Conservation (phyloP, 2,113 vertebrate species). For the Dunckerocampus dactyliophorus region DNA sequence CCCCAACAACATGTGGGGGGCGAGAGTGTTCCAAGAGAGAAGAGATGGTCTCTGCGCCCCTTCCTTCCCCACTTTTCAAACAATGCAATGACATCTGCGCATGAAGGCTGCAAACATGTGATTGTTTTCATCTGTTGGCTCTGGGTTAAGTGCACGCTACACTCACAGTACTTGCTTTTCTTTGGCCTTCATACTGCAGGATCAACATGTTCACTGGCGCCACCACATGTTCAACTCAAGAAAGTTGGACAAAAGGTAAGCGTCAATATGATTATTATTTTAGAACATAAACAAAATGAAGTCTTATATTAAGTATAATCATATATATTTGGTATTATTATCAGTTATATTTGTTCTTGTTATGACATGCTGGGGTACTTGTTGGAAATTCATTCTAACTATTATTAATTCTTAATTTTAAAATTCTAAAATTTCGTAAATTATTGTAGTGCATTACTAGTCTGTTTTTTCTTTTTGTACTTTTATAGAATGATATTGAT, state of each 20-base stretch:
- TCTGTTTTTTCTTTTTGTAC: too few relatives aligned
- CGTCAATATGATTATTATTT: too few relatives aligned
- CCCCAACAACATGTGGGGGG: slow-evolving; percentile 20
- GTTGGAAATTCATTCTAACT: too few relatives aligned
- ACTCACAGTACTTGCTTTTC: background rate
- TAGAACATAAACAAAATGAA: too few relatives aligned
- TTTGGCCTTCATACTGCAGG: background rate
- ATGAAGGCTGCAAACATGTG: slow-evolving; percentile 1
- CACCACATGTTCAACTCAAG: background rate
- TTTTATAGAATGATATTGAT: too few relatives aligned
- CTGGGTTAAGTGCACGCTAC: background rate
- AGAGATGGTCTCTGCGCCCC: background rate
- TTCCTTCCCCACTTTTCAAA: background rate
- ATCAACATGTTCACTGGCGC: slow-evolving; percentile 22
- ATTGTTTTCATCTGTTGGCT: slow-evolving; percentile 19
- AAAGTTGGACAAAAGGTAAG: background rate
- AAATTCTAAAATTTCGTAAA: too few relatives aligned
- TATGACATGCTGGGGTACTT: too few relatives aligned
- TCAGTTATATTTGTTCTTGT: too few relatives aligned
- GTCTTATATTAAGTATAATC: too few relatives aligned
- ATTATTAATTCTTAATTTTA: too few relatives aligned
- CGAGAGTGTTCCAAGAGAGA: background rate
- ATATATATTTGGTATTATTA: too few relatives aligned
- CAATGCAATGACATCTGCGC: slow-evolving; percentile 12
- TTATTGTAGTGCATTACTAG: too few relatives aligned